Base-by-base conservation (phyloP, 1,140 invertebrate genomes). In the Pseudachorutes palmiensis region DNA sequence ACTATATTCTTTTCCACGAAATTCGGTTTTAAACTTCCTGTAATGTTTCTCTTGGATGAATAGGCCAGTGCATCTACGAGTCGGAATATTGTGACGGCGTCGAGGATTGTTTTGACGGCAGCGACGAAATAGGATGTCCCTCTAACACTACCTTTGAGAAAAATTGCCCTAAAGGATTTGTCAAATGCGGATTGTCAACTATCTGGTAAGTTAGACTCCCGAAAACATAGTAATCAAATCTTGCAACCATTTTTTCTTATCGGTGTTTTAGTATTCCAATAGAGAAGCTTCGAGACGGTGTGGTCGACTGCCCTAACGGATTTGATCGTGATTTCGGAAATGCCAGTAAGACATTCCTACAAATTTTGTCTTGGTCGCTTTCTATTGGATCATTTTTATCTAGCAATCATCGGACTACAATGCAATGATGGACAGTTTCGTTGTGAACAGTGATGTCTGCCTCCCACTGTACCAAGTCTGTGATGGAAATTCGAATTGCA, bases 81-180 rank as follows among this genome's bases (percentile, higher is more conserved):
- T 83, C 85, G 29, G 88, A 87, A 78, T 80, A 88, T 1, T 97
- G 93, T 75, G 86, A 88, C 76, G 81, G 80, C 0, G 48, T 48
- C 29, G 76, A 78, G 26, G 86, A 88, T 75, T 88, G 86, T 64
- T 29, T 29, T 26, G 63, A 64, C 22, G 51, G 45, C 22, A 36
- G 61, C 24, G 32, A 62, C 28, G 61, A 62, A 24, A 62, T 24
- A 22, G n/a, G n/a, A n/a, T n/a, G n/a, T n/a, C 2, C 29, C 41
- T 62, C n/a, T 41, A 9, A 62, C n/a, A 5, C n/a, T 3, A n/a
- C 24, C 9, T 14, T 29, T 12, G 30, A 60, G 24, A 2, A 29
- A 3, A 29, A 26, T 22, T 60, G 58, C 24, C 58, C 58, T 26
- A 60, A 60, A 30, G 58, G 58, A 29, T 31, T 28, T 60, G 22